phyloP scores from a whole-genome alignment of 2,113 vertebrate genomes.

The Gopherus flavomarginatus region DNA sequence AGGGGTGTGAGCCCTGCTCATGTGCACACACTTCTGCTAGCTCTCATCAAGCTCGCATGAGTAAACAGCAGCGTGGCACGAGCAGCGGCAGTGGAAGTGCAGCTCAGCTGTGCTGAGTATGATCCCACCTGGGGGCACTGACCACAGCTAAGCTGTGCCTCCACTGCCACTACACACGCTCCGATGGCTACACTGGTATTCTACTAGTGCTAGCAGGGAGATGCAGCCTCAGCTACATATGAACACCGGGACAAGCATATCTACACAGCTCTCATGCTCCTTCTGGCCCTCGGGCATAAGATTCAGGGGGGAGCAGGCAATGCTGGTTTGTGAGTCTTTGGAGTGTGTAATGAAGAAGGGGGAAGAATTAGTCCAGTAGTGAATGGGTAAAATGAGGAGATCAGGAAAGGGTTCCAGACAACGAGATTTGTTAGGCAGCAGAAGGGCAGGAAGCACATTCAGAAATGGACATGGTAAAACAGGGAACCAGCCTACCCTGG shows the following conservation, averaged over 20 bases:
- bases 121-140: not conserved
- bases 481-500: not conserved
- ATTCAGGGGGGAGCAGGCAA: not conserved
- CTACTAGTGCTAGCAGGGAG: not conserved
- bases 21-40: not conserved
- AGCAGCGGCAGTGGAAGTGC: no score
- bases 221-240: not conserved
- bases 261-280: not conserved
- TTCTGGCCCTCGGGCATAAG: not conserved
- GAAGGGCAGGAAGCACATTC: not conserved
- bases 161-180: no score
- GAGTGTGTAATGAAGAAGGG: not conserved
- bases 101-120: not conserved
- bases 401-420: not conserved
- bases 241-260: not conserved
- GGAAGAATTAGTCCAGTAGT: not conserved
- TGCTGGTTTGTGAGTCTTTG: conserved; percentile 8
- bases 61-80: no score
- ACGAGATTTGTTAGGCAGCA: not conserved
- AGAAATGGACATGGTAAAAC: not conserved
- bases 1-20: not conserved
- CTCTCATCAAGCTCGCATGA: not conserved
- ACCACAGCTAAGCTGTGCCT: not conserved
- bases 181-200: not conserved
- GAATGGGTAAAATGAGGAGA: not conserved